These are phyloP conservation scores for Nothoprocta pentlandii DNA, from an alignment of 2,113 vertebrate genomes.

Conservation along the genomic window DNA sequence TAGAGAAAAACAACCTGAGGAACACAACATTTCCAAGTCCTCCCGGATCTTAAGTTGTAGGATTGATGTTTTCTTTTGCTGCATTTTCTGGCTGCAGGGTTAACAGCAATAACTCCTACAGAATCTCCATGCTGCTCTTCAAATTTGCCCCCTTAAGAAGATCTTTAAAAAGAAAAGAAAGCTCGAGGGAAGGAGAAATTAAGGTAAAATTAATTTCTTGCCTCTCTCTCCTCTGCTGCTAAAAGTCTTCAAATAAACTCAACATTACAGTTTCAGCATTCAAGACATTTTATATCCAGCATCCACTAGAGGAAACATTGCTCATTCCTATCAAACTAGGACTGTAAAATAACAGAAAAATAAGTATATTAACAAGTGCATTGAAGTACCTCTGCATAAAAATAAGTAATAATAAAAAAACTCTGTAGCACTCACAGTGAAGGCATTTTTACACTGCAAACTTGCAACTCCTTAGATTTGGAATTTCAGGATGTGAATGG, in stretches of 20 bases:
- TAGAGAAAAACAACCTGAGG: background rate
- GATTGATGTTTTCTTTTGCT: background rate
- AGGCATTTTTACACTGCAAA: background rate
- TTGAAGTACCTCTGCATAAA: background rate
- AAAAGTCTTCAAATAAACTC: constrained; percentile 2
- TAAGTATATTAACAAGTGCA: background rate
- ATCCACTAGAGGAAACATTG: background rate
- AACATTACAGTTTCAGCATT: constrained; percentile 30
- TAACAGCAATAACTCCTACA: background rate
- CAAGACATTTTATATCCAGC: constrained; percentile 14
- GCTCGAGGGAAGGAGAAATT: background rate
- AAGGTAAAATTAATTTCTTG: background rate
- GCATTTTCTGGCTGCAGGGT: background rate
- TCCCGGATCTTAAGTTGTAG: background rate
- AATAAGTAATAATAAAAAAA: background rate
- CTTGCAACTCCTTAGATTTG: background rate
- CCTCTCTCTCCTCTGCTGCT: background rate
- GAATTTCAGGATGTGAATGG: background rate
- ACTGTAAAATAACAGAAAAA: constrained; percentile 14
- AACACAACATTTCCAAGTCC: background rate
- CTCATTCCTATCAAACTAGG: constrained; percentile 29
- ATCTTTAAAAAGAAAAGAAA: background rate
- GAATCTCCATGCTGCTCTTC: background rate
- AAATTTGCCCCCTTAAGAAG: background rate
- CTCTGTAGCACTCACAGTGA: background rate